These are phyloP conservation scores for Ochotona curzoniae DNA, from an alignment of 2,113 vertebrate genomes.

Conservation along the genomic window DNA sequence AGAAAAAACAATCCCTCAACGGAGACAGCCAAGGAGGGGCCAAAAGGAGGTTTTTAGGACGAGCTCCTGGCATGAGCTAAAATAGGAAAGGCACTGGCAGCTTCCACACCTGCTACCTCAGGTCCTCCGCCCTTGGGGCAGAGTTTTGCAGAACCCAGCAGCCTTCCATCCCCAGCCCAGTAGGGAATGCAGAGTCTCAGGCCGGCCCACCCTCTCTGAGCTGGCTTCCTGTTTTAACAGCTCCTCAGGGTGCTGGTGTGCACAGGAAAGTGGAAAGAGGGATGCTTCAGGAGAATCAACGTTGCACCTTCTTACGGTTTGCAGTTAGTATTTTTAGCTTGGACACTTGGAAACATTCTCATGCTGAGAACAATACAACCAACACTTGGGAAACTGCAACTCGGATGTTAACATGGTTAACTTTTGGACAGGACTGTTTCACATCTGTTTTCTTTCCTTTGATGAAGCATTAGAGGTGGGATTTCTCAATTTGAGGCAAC, in stretches of 20 bases:
- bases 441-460: background rate
- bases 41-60: conserved; percentile 68
- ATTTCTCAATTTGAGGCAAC: background rate
- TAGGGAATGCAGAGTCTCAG: background rate
- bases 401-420: background rate
- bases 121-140: background rate
- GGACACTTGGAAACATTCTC: background rate
- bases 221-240: background rate
- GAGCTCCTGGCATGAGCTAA: conserved; percentile 12
- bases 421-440: background rate
- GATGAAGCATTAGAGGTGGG: background rate
- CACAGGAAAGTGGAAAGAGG: background rate
- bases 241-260: background rate
- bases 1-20: background rate
- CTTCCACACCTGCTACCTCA: no score
- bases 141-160: conserved; percentile 37
- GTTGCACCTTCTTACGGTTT: background rate
- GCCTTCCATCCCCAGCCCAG: background rate
- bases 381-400: background rate
- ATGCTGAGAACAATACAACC: background rate
- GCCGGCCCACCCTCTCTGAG: background rate
- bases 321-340: background rate
- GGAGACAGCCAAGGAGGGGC: background rate
- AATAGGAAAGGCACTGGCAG: background rate
- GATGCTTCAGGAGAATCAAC: background rate